Evolutionary conservation across 1,140 invertebrate genomes (phyloP).

Genomic region (Microplitis demolitor): DNA sequence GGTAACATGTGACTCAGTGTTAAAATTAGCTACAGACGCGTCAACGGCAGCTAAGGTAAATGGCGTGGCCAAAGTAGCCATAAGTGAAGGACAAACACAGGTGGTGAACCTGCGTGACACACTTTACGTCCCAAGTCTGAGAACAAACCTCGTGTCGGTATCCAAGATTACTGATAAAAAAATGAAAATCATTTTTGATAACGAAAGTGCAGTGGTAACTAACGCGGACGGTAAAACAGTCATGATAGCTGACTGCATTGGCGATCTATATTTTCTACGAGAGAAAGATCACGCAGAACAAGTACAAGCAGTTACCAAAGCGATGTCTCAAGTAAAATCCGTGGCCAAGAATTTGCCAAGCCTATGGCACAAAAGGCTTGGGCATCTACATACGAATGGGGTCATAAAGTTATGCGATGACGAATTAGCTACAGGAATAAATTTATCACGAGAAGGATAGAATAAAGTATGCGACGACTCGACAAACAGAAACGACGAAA

Average conservation of each 20-base stretch:
- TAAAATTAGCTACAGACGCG: too few species aligned
- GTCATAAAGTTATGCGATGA: not conserved
- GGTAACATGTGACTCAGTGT: too few species aligned
- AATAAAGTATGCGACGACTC: not conserved
- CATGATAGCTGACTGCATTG: constrained; percentile 1
- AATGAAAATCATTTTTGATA: constrained; percentile 15
- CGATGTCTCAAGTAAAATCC: not conserved
- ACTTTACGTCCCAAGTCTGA: too few species aligned
- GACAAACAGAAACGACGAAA: not conserved
- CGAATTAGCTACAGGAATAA: not conserved
- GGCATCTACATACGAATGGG: not conserved
- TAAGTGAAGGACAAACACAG: too few species aligned
- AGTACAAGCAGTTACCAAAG: not conserved
- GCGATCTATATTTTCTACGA: constrained; percentile 16
- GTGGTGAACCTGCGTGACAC: too few species aligned
- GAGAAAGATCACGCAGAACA: not conserved
- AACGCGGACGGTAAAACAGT: not conserved
- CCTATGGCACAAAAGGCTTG: constrained; percentile 5
- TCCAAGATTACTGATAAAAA: constrained; percentile 25
- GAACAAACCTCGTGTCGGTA: constrained; percentile 6
- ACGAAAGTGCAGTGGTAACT: constrained; percentile 16
- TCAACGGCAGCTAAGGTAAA: too few species aligned
- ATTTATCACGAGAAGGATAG: not conserved
- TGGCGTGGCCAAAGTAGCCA: too few species aligned
- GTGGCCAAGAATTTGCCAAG: not conserved